Base-by-base conservation (phyloP, 2,797 vertebrate species). In the Phoebastria nigripes region DNA sequence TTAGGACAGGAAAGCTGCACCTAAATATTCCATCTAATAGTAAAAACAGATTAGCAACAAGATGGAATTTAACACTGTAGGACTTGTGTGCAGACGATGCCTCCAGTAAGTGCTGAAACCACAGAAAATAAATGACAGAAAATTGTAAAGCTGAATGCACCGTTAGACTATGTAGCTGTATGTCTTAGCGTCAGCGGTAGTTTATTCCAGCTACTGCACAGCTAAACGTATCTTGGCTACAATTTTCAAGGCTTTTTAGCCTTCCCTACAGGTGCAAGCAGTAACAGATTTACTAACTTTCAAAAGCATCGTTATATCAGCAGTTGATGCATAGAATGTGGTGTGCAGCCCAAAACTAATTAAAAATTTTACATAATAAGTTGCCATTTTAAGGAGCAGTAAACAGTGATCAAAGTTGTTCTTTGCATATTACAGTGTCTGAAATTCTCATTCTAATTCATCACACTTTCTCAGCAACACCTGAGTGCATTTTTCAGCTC, bases 11-110 rank as follows among this genome's bases (percentile, higher is more conserved):
- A 94, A 87, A 77, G 29, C 47, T 94, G 87, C 41, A 70, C 44
- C 63, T 66, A 80, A 92, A 85, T 47, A 90, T 93, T 93, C 80
- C 90, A 95, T 88, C 94, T 61, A 41, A 88, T 11, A 49, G 41
- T 44, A 61, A 78, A 90, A 87, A 31, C 9, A 88, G 26, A 67
- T 85, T 85, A 94, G 33, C n/a, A 52, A 55, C 0, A 3, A 84
- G 59, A 90, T 80, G 67, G 66, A 96, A 94, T 82, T 88, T 76
- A 84, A 63, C n/a, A 61, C 28, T 21, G 47, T 6, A 59, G 41
- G 29, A 87, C 21, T 85, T 58, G 46, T 26, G 44, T 63, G 76
- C 46, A 69, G 71, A 71, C 2, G 12, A 41, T 55, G 35, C 11
- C 17, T 74, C 42, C 61, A 81, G 9, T 44, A 80, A 73, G 28